Evolutionary conservation across 2,113 vertebrate genomes (phyloP), one percentile per base, ranked within the genome.

Genomic region (Actenoides hombroni): DNA sequence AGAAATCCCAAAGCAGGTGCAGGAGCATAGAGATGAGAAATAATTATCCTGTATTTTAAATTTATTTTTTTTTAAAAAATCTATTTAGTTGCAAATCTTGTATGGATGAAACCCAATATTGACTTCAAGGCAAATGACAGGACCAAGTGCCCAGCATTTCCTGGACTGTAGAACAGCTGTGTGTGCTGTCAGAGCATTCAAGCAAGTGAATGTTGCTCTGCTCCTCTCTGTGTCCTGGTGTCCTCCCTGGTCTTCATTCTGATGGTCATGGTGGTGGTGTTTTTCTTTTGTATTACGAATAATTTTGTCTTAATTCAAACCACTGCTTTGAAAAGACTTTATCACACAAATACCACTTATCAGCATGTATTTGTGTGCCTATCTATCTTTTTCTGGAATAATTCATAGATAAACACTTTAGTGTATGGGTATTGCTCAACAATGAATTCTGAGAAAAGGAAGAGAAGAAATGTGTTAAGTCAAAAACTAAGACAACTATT

Each of bases 71-170:
- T 20, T 6, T 16, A 83, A 64, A 68, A 83, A 64, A 68, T 56
- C 4, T 17, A n/a, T 3, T 75, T 42, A 51, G 20, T 42, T 48
- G 7, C 5, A 44, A 75, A 83, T 64, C 4, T 67, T 75, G 12
- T 54, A 9, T 54, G 46, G 53, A n/a, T 68, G 12, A 87, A 84
- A 37, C 2, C 10, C 13, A 31, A 9, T 13, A 4, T 7, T 76
- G 16, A n/a, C 1, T 42, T 57, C 10, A 64, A 68, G 13, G 33
- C 13, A 73, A 51, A 54, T 8, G 33, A 16, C 16, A 17, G 6
- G 28, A 75, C 6, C 13, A 8, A 21, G 21, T 54, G 3, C 6
- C 6, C 5, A 63, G 24, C 1, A 5, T 49, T 59, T 1, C 11
- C 46, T 24, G n/a, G n/a, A 14, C 26, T 61, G 12, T 16, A 81